These are phyloP conservation scores for Notospermus geniculatus DNA, from an alignment of 1,140 invertebrate species.

Conservation along the genomic window DNA sequence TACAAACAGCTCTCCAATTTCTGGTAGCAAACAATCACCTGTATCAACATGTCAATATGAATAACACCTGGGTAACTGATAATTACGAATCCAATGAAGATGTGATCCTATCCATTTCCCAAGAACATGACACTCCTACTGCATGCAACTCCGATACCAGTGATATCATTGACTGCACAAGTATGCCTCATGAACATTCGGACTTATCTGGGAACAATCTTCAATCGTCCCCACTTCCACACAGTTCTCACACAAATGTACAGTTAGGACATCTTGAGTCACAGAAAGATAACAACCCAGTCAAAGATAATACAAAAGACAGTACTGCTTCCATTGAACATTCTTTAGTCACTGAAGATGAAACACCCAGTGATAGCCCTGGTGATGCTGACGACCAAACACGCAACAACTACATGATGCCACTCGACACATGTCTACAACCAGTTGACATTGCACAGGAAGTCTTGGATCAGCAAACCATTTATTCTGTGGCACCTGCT, in stretches of 20 bases:
- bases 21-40: not conserved
- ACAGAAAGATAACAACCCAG: not conserved
- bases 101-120: too few species aligned
- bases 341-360: not conserved
- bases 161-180: too few species aligned
- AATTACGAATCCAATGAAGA: not conserved
- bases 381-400: not conserved
- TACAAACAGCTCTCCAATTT: not conserved
- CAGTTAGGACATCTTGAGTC: too few species aligned
- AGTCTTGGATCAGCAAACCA: conserved; percentile 15
- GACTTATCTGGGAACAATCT: not conserved
- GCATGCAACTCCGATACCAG: too few species aligned
- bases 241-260: too few species aligned
- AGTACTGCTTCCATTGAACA: not conserved
- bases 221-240: too few species aligned
- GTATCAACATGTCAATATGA: not conserved
- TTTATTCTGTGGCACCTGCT: conserved; percentile 17
- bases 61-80: not conserved
- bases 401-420: not conserved
- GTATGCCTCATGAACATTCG: too few species aligned
- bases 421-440: conserved; percentile 22
- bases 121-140: too few species aligned
- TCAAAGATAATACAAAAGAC: too few species aligned
- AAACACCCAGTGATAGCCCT: not conserved
- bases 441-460: conserved; percentile 26